A percentile compares a stretch with the other conserved stretches of the same genome.
These are phyloP conservation scores for Morphnarchus princeps DNA, from an alignment of 2,113 vertebrate genomes.

Conservation along the genomic window DNA sequence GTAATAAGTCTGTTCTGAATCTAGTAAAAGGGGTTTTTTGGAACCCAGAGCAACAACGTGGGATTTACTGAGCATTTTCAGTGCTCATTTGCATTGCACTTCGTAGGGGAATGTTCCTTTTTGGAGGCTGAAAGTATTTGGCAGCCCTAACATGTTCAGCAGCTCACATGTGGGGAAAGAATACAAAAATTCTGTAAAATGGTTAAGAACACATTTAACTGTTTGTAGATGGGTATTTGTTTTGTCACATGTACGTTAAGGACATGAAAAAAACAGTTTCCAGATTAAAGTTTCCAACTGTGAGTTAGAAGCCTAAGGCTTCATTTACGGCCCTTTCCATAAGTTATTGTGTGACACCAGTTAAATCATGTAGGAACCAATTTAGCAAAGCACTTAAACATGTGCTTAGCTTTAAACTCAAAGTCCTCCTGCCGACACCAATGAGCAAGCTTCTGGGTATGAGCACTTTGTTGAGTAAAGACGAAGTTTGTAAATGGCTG, in stretches of 20 bases:
- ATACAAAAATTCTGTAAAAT: neutral
- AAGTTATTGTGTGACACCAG: neutral
- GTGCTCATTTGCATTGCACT: neutral
- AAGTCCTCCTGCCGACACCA: neutral
- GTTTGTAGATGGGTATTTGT: neutral
- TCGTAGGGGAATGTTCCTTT: neutral
- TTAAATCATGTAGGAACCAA: neutral
- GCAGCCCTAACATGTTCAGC: neutral
- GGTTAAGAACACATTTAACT: neutral
- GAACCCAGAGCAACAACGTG: neutral
- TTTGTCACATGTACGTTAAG: neutral
- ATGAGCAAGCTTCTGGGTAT: neutral
- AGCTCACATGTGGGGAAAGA: neutral
- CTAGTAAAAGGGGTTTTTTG: neutral
- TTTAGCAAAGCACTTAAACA: neutral
- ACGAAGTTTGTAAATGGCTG: neutral
- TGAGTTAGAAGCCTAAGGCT: neutral
- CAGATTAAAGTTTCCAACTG: neutral
- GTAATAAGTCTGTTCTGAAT: neutral
- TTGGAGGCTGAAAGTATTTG: constrained; percentile 24
- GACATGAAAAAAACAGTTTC: neutral
- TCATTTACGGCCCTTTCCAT: neutral
- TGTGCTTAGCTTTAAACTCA: neutral
- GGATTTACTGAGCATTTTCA: constrained; percentile 17
- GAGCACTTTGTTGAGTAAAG: neutral